Evolutionary conservation across 2,113 vertebrate species (phyloP).

Genomic region (Cyanistes caeruleus): DNA sequence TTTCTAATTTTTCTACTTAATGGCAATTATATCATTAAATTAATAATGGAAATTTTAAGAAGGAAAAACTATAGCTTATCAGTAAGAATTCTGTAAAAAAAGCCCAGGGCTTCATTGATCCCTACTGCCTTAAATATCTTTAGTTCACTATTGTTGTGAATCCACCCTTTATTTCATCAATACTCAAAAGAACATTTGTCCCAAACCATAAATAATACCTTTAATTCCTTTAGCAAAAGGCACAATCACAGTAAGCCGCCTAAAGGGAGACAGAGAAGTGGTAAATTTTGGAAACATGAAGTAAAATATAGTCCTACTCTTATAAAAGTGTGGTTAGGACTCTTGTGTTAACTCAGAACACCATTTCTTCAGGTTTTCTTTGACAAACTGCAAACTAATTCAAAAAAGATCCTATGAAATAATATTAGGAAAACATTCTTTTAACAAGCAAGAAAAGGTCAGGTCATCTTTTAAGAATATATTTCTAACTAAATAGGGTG

Average conservation of each 20-base stretch:
- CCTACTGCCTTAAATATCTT: not conserved
- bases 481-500: not conserved
- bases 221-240: not conserved
- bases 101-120: accelerated
- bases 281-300: not conserved
- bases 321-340: not conserved
- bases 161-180: not conserved
- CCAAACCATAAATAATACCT: not conserved
- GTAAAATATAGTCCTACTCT: not conserved
- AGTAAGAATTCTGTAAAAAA: not conserved
- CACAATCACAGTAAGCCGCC: not conserved
- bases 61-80: not conserved
- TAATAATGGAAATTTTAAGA: not conserved
- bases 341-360: not conserved
- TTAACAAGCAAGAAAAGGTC: not conserved
- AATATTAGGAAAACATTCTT: not conserved
- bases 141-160: not conserved
- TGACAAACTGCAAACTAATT: not conserved
- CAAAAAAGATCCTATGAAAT: not conserved
- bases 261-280: not conserved
- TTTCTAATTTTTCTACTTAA: not conserved
- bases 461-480: not conserved
- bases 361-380: not conserved
- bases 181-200: not conserved
- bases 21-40: not conserved